Conservation (phyloP, 1,140 invertebrate genomes). For the Nomia melanderi region DNA sequence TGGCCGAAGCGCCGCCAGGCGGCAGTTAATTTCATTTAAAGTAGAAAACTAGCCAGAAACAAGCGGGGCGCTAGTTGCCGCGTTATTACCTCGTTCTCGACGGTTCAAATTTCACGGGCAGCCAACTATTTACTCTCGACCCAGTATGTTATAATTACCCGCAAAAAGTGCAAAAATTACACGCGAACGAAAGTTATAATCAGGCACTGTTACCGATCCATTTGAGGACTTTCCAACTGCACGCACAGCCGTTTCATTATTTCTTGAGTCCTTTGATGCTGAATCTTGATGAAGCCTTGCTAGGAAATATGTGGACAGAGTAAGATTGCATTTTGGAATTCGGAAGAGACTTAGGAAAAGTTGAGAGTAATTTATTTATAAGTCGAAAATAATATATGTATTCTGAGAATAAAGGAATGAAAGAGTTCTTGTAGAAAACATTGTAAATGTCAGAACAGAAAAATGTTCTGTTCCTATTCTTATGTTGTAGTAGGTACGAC, state of each 20-base stretch:
- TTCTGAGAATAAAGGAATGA: no score
- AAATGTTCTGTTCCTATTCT: no score
- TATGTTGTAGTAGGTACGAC: no score
- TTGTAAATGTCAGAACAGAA: no score
- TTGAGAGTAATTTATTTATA: no score
- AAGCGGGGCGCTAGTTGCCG: constrained; percentile 26
- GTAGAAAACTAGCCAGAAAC: constrained; percentile 55
- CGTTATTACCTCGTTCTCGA: constrained; percentile 35
- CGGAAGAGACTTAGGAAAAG: no score
- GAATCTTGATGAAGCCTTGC: neutral
- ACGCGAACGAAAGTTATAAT: constrained; percentile 32
- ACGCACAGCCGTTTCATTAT: neutral
- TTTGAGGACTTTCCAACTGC: neutral
- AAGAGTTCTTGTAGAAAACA: no score
- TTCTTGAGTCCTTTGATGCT: neutral
- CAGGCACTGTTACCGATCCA: neutral
- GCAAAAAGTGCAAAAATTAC: constrained; percentile 21
- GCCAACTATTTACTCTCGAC: constrained; percentile 32
- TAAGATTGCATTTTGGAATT: no score
- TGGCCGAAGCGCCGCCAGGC: constrained; percentile 9
- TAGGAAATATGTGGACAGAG: neutral
- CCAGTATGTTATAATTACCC: constrained; percentile 42
- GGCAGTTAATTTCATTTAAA: constrained; percentile 59
- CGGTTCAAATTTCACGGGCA: constrained; percentile 35
- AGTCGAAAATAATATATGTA: no score